Evolutionary conservation across 2,113 vertebrate species (phyloP).

Genomic region (Cygnus atratus): DNA sequence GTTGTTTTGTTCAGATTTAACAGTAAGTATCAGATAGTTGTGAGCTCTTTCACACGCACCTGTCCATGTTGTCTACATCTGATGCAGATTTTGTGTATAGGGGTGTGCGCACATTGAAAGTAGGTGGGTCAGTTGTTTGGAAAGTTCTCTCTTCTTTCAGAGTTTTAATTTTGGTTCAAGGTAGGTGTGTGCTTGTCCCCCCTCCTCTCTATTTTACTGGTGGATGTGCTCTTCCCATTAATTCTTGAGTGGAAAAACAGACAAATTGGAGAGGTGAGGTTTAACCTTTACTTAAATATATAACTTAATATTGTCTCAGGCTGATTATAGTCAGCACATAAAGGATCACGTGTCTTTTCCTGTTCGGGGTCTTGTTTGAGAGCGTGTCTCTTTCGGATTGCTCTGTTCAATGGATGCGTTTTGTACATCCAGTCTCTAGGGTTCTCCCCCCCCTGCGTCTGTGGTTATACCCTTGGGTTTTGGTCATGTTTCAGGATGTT

Average conservation of each 20-base stretch:
- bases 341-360: not conserved
- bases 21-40: not conserved
- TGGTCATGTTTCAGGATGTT: not conserved
- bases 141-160: not conserved
- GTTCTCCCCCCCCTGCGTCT: not conserved
- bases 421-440: not conserved
- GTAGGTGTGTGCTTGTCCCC: not conserved
- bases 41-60: fast-evolving
- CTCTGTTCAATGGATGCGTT: not conserved
- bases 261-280: not conserved
- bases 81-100: not conserved
- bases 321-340: not conserved
- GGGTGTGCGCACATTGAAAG: not conserved
- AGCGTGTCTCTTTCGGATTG: not conserved
- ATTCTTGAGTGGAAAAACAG: not conserved
- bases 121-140: not conserved
- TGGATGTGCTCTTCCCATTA: not conserved
- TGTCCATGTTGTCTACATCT: not conserved
- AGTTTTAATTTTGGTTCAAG: not conserved
- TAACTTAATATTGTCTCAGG: not conserved
- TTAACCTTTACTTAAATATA: not conserved
- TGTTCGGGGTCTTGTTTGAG: not conserved
- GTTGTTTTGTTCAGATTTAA: not conserved
- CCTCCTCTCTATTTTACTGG: not conserved
- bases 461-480: not conserved